Conservation (phyloP, 2,888 invertebrate genomes). For the Lepidonotus clava region DNA sequence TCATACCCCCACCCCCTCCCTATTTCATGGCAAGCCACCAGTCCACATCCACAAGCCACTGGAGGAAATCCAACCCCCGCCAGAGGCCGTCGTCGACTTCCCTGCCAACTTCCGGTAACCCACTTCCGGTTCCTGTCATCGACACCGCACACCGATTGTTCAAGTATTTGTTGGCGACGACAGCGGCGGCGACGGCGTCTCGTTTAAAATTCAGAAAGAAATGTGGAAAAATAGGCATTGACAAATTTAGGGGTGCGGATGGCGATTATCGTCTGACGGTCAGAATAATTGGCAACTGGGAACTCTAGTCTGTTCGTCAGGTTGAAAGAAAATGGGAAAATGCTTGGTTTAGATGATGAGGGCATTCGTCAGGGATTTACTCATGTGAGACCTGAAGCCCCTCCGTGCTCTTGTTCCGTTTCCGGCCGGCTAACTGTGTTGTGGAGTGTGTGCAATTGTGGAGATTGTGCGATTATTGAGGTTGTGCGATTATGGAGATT, state of each 20-base stretch:
- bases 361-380: not conserved
- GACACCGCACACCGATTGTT: not conserved
- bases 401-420: not conserved
- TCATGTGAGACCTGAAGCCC: not conserved
- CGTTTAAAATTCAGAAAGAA: not conserved
- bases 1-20: too few relatives aligned
- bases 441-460: too few relatives aligned
- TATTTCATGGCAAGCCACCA: too few relatives aligned
- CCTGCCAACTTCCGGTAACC: not conserved
- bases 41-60: too few relatives aligned
- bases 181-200: not conserved
- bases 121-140: conserved; percentile 10
- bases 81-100: not conserved
- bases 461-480: too few relatives aligned
- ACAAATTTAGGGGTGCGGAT: conserved; percentile 12
- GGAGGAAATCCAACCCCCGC: not conserved
- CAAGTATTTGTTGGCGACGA: too few relatives aligned
- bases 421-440: not conserved
- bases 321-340: not conserved
- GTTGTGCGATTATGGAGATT: too few relatives aligned
- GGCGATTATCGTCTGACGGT: not conserved
- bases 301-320: not conserved
- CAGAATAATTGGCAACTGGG: not conserved
- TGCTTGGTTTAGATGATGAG: too few relatives aligned
- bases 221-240: conserved; percentile 1